Base-by-base conservation (phyloP, 2,888 invertebrate genomes). In the Drosophila atroscutellata region DNA sequence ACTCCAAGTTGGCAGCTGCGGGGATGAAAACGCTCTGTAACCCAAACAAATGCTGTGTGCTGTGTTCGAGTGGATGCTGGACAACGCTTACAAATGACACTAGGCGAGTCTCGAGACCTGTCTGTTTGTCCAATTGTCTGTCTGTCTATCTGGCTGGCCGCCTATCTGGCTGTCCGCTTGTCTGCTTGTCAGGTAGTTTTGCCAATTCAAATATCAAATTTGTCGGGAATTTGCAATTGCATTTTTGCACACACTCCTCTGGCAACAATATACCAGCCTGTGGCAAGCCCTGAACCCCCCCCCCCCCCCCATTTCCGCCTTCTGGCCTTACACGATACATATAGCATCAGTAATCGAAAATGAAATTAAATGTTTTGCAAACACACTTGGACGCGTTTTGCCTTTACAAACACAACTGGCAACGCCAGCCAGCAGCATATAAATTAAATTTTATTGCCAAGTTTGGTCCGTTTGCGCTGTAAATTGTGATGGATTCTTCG, bases 371-470 rank as follows among this genome's bases (percentile, higher is more conserved):
- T 83, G 81, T 81, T 83, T 77, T 69, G 77, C 74, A 77, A 83
- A 83, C 83, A 80, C 81, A 77, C 77, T 77, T 77, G 69, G 58
- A 64, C 42, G 70, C 73, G 64, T 61, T 45, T 72, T 59, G 58
- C 61, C 55, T 62, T 56, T 28, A 30, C 26, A 26, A 37, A 37
- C 36, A 36, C 47, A 37, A 30, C 34, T 20, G 39, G 37, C 49
- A 57, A 15, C 49, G 50, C 30, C 45, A 49, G n/a, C 45, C 56
- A 26, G 52, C 64, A 55, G 70, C 47, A 72, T 80, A 77, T 77
- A 83, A 83, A 83, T 83, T 77, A 80, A 75, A 81, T 83, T 81
- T 81, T 83, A 83, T 83, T 81, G 72, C 81, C 81, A 75, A 72
- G 81, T 67, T 73, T 62, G 72, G 47, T 70, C 80, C 72, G 68